Evolutionary conservation across 2,888 invertebrate species (phyloP), one percentile per base, ranked within the genome.

Genomic region (Drosophila kanekoi): DNA sequence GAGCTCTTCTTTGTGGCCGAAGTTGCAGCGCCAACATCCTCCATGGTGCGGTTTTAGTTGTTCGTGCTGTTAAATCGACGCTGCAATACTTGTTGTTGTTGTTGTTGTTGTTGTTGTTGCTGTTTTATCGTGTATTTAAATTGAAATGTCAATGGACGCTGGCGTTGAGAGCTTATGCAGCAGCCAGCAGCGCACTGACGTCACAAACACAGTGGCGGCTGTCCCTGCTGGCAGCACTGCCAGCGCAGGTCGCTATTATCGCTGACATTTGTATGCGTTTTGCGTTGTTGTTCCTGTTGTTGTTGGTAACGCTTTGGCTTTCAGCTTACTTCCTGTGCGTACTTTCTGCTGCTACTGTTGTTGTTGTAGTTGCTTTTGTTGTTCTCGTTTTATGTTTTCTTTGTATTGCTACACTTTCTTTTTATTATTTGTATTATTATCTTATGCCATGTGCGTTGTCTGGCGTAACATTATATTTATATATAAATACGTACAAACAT

Each of bases 1-100:
- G 87, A 60, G 59, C 80, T 84, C 18, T 82, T 90, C 80, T 92
- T 92, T 65, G 91, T 89, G 10, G 64, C 18, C 14, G 83, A 54
- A 37, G 77, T 37, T 13, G 81, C 51, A 37, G 81, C 71, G 18
- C 62, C 63, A 52, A 65, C 71, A 37, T 87, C 83, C 32, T 84
- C 83, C 83, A 84, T 84, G 44, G 13, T 70, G 65, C 20, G 43
- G n/a, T 33, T 89, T 52, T 37, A 38, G 64, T n/a, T 47, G 13
- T 43, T 59, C 38, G 63, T 51, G 57, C 14, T 45, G 63, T 41
- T 67, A 38, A 41, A 33, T 38, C 41, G 23, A 16, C 11, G 61
- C 28, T 51, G 71, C 28, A 28, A 0, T 43, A 35, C 11, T 40
- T 59, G 14, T 48, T 35, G 14, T 32, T 52, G 58, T 16, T 45